Conservation (phyloP, 1,140 invertebrate genomes). For the Brachionus sp. region DNA sequence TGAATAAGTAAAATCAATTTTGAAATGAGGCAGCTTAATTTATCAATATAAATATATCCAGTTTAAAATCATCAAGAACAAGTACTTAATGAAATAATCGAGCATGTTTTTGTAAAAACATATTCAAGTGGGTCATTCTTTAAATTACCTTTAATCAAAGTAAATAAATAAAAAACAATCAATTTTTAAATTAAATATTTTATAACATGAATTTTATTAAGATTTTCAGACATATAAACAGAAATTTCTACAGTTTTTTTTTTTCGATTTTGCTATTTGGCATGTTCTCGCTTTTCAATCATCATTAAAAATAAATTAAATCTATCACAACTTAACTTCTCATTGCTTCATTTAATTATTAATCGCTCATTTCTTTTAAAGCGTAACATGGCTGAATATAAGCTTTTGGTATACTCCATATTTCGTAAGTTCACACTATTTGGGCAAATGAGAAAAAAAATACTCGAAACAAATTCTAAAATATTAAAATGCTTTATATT, state of each 20-base stretch:
- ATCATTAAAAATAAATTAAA: background rate
- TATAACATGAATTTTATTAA: background rate
- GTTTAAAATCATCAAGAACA: background rate
- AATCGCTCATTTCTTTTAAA: background rate
- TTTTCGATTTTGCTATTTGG: background rate
- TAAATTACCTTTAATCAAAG: background rate
- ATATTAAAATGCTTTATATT: background rate
- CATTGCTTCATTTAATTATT: background rate
- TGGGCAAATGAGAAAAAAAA: background rate
- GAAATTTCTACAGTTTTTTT: background rate
- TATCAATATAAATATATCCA: background rate
- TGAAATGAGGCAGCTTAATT: too few species aligned
- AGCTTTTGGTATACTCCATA: background rate
- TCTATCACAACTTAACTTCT: background rate
- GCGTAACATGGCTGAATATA: background rate
- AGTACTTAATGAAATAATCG: background rate
- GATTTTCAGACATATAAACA: background rate
- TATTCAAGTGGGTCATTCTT: background rate
- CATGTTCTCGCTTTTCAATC: background rate
- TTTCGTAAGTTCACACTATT: background rate
- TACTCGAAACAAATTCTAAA: background rate
- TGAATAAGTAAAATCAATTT: too few species aligned
- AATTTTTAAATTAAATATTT: background rate
- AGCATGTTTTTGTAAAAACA: background rate
- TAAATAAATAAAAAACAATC: background rate